phyloP scores from a whole-genome alignment of 2,113 vertebrate genomes.

The Psilopogon haemacephalus region DNA sequence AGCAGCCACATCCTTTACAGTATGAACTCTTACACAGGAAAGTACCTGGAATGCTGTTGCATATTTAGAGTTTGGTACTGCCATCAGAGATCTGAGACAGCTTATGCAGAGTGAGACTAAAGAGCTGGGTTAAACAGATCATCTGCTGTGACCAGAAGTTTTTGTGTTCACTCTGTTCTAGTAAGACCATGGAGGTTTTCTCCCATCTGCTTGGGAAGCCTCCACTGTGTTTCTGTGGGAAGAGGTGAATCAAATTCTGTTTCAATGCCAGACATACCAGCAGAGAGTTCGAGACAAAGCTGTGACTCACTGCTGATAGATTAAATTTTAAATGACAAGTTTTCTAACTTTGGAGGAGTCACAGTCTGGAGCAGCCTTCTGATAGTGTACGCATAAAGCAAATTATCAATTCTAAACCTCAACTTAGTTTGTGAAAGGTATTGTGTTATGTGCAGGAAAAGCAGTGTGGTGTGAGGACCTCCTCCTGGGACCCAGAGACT shows the following conservation, averaged over 20 bases:
- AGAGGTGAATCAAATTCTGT: neutral
- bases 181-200: neutral
- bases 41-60: neutral
- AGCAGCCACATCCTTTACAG: neutral
- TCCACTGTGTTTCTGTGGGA: neutral
- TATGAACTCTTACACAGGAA: neutral
- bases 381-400: neutral
- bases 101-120: neutral
- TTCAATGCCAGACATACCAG: neutral
- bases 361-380: neutral
- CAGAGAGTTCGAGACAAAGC: neutral
- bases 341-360: neutral
- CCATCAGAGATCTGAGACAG: neutral
- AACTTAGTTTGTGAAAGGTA: neutral
- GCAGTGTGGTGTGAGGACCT: neutral
- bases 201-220: neutral
- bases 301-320: neutral
- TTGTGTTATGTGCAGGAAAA: neutral
- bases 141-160: neutral
- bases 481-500: neutral
- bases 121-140: neutral
- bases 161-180: neutral
- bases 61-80: neutral
- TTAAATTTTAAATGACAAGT: neutral
- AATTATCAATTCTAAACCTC: neutral